Evolutionary conservation across 1,140 invertebrate species (phyloP), one percentile per base, ranked within the genome.

Genomic region (Andricus grossulariae): DNA sequence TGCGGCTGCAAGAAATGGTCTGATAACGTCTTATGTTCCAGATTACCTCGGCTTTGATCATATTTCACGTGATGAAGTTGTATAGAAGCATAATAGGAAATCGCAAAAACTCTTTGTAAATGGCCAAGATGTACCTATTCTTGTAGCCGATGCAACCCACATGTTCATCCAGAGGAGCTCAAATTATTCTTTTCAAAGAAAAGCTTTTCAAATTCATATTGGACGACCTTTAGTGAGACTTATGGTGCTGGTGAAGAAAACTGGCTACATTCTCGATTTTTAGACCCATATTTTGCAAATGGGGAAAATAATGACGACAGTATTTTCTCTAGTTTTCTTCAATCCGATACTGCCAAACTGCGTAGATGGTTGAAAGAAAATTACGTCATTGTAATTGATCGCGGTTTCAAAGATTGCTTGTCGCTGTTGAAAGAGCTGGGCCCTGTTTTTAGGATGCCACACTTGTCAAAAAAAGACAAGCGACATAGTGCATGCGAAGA

Each of bases 71-170:
- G n/a, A n/a, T n/a, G n/a, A n/a, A n/a, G n/a, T n/a, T n/a, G n/a
- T n/a, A n/a, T n/a, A n/a, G n/a, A n/a, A n/a, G n/a, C n/a, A n/a
- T n/a, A n/a, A n/a, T n/a, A n/a, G n/a, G n/a, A n/a, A n/a, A n/a
- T n/a, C n/a, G n/a, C n/a, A n/a, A n/a, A n/a, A n/a, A n/a, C n/a
- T n/a, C n/a, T n/a, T n/a, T n/a, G n/a, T n/a, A n/a, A n/a, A n/a
- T n/a, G n/a, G n/a, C n/a, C n/a, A n/a, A n/a, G n/a, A n/a, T n/a
- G n/a, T n/a, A n/a, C n/a, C n/a, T n/a, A n/a, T n/a, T 71, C 32
- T 71, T 15, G 66, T 45, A 71, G 66, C 66, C 45, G 66, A 71
- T 49, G 25, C 25, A 45, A 71, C 66, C 13, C n/a, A 71, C 45
- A 13, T 71, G n/a, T 71, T 71, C 39, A 45, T n/a, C 66, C 39